These are phyloP conservation scores for Pandemis heparana DNA, from an alignment of 2,888 invertebrate genomes.

Conservation along the genomic window DNA sequence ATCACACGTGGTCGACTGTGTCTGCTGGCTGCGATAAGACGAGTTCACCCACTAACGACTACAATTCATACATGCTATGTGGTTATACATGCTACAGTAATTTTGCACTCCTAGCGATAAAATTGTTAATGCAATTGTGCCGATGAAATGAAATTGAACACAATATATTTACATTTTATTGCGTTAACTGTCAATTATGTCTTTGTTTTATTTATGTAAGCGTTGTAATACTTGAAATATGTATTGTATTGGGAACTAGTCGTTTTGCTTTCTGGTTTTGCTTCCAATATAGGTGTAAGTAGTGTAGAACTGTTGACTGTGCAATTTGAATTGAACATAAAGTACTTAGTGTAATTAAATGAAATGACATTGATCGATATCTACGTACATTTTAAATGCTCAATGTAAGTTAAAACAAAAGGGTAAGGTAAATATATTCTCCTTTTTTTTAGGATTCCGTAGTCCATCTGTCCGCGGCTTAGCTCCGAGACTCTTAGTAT, in stretches of 20 bases:
- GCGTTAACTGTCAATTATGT: neutral
- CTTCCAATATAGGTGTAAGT: neutral
- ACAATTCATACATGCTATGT: constrained; percentile 5
- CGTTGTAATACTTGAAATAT: neutral
- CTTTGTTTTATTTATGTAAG: constrained; percentile 12
- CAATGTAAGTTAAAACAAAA: neutral
- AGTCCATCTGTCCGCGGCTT: too few species aligned
- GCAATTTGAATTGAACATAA: neutral
- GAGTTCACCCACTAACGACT: constrained; percentile 14
- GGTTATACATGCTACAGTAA: constrained; percentile 12
- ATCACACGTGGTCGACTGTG: constrained; percentile 63
- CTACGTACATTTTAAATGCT: neutral
- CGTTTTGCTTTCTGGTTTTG: neutral
- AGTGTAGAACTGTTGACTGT: neutral
- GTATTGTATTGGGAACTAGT: neutral
- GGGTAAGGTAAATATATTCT: neutral
- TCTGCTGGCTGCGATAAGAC: constrained; percentile 36
- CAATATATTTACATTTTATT: constrained; percentile 4
- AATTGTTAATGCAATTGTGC: constrained; percentile 27
- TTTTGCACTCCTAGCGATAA: constrained; percentile 27
- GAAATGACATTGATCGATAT: neutral
- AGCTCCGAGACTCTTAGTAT: too few species aligned
- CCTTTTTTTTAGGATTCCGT: neutral
- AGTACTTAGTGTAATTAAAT: neutral
- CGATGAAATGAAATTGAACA: constrained; percentile 28